Conservation (phyloP, 2,888 invertebrate species). For the Pedicia rivosa region DNA sequence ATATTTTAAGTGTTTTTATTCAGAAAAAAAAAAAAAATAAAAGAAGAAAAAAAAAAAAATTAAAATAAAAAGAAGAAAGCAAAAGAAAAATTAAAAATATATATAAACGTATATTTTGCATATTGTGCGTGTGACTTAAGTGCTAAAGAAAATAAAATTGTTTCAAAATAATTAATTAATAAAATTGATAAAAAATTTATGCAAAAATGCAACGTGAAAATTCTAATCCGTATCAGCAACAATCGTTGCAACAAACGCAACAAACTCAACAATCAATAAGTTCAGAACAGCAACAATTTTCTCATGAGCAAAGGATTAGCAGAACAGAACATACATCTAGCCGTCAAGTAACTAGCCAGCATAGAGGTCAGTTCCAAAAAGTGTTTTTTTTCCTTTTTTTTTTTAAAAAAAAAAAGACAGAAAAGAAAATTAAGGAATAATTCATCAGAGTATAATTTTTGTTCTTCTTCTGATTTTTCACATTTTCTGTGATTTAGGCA, state of each 20-base stretch:
- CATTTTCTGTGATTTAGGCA: too few relatives aligned
- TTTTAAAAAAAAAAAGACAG: not conserved
- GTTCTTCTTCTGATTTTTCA: too few relatives aligned
- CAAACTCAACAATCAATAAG: conserved; percentile 31
- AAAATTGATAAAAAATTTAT: not conserved
- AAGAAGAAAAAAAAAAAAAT: conserved; percentile 6
- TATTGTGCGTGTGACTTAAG: too few relatives aligned
- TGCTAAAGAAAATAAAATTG: not conserved
- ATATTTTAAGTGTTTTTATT: conserved; percentile 10
- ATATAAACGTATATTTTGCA: not conserved
- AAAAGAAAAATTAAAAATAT: not conserved
- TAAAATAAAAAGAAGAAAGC: conserved; percentile 1
- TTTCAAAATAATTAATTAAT: not conserved
- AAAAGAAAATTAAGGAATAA: not conserved
- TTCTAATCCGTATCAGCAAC: conserved; percentile 33
- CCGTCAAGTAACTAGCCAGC: conserved; percentile 57
- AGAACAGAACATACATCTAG: conserved; percentile 65
- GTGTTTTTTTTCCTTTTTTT: conserved; percentile 2
- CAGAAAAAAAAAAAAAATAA: conserved; percentile 8
- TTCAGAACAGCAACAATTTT: conserved; percentile 32
- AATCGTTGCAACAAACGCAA: conserved; percentile 33
- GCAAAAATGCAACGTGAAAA: conserved; percentile 36
- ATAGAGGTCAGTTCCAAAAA: conserved; percentile 44
- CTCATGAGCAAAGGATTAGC: conserved; percentile 41
- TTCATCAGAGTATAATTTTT: conserved; percentile 2